phyloP scores from a whole-genome alignment of 1,140 invertebrate species.

The Ridgeia piscesae region DNA sequence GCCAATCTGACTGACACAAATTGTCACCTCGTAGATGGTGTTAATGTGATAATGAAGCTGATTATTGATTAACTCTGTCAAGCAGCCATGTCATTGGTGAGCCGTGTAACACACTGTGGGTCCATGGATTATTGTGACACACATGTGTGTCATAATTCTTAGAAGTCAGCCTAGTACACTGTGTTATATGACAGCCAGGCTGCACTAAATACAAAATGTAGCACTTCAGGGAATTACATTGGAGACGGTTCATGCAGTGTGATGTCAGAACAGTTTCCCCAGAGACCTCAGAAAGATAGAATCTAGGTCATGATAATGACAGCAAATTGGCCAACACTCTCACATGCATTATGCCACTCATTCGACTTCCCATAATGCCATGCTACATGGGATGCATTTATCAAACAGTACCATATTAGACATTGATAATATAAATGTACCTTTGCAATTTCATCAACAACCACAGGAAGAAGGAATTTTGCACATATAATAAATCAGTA shows the following conservation, averaged over 20 bases:
- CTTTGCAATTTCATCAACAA: too few species aligned
- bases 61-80: background rate
- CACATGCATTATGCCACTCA: too few species aligned
- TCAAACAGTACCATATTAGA: too few species aligned
- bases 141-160: too few species aligned
- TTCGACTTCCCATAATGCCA: too few species aligned
- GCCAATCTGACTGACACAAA: background rate
- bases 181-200: background rate
- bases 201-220: background rate
- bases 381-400: too few species aligned
- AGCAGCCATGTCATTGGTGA: background rate
- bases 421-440: too few species aligned
- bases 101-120: background rate
- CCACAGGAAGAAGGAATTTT: too few species aligned
- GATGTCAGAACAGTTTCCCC: background rate
- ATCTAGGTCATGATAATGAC: background rate
- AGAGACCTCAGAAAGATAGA: conserved; percentile 4
- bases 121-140: too few species aligned
- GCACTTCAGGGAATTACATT: background rate
- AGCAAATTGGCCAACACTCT: too few species aligned
- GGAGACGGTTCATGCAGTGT: background rate
- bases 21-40: background rate
- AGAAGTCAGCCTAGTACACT: background rate
- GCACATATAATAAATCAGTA: too few species aligned
- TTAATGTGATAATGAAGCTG: background rate